These are phyloP conservation scores for Rhagoletis pomonella DNA, from an alignment of 1,140 invertebrate genomes.

Conservation along the genomic window DNA sequence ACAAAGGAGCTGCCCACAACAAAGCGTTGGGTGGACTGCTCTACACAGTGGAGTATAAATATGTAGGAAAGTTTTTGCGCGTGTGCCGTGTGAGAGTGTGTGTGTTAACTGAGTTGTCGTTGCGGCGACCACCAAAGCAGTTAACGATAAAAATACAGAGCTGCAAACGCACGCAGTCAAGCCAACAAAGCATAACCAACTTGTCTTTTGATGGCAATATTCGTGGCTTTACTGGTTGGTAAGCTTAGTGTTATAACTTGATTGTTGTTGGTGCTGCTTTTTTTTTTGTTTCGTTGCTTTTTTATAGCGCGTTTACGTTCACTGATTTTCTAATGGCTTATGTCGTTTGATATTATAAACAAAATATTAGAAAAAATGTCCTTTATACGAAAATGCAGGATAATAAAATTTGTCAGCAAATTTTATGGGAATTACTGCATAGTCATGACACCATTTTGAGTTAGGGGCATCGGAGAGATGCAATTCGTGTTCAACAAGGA, in stretches of 20 bases:
- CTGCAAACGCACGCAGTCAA: neutral
- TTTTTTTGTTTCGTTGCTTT: neutral
- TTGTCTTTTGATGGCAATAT: neutral
- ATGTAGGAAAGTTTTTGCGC: too few relatives aligned
- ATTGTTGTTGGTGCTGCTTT: neutral
- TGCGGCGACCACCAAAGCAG: neutral
- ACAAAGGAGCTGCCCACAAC: neutral
- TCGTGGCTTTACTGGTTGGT: neutral
- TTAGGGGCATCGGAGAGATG: too few relatives aligned
- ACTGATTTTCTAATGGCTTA: neutral
- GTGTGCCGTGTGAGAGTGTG: neutral
- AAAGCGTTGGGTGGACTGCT: neutral
- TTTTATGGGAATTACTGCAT: neutral
- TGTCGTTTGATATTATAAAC: neutral
- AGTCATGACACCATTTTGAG: neutral
- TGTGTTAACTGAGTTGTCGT: neutral
- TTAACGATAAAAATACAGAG: neutral
- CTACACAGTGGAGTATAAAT: too few relatives aligned
- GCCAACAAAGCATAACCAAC: neutral
- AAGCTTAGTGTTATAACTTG: too few relatives aligned
- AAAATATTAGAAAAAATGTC: neutral
- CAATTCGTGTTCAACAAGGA: too few relatives aligned
- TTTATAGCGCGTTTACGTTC: neutral
- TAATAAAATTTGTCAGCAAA: conserved; percentile 25
- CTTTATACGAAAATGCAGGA: neutral